Conservation (phyloP, 2,797 vertebrate species). For the Petrocephalus sullivani region DNA sequence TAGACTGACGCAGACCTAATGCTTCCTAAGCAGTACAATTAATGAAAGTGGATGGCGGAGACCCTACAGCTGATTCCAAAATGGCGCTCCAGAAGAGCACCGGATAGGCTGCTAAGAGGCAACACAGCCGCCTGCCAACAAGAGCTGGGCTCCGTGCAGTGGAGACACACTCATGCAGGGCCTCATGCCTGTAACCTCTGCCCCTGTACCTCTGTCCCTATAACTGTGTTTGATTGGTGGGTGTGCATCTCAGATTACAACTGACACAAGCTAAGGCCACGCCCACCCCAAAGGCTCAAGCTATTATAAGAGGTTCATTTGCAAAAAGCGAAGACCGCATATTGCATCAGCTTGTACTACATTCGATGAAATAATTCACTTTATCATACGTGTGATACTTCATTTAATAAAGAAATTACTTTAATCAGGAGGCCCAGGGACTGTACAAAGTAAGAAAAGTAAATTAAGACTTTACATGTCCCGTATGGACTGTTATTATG, state of each 20-base stretch:
- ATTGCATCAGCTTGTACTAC: neutral
- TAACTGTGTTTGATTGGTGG: neutral
- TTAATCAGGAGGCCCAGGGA: neutral
- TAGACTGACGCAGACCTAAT: neutral
- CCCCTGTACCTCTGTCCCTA: neutral
- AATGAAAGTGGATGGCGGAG: neutral
- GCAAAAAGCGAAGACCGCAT: neutral
- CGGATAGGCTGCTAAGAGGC: neutral
- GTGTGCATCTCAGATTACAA: neutral
- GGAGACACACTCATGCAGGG: neutral
- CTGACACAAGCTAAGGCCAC: neutral
- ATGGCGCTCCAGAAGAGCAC: neutral
- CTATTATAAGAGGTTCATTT: neutral
- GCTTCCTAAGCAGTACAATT: neutral
- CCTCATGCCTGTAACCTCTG: too few relatives aligned
- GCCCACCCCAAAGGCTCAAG: neutral
- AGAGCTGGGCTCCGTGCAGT: neutral
- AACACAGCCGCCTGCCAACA: neutral
- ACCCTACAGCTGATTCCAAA: neutral
- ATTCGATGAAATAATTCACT: neutral
- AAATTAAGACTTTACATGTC: neutral
- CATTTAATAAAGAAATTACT: neutral
- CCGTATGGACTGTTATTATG: neutral
- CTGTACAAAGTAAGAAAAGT: neutral
- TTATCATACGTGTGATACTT: neutral